These are phyloP conservation scores for Pantherophis alleghaniensis DNA, from an alignment of 2,797 vertebrate genomes.

Conservation along the genomic window DNA sequence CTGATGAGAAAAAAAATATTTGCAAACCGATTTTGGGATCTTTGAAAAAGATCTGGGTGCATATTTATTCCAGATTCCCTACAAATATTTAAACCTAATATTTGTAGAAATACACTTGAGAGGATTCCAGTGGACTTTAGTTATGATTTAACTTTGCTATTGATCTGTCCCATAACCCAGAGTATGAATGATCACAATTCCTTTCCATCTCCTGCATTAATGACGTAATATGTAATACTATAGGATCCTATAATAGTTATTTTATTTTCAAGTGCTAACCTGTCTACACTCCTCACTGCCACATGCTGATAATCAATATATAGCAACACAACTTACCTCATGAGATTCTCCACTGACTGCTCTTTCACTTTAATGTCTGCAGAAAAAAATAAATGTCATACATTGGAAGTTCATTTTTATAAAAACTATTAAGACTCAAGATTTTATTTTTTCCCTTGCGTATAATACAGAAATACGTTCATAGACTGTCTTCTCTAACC, in stretches of 20 bases:
- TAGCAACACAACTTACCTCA: slow-evolving; percentile 81
- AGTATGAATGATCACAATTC: background rate
- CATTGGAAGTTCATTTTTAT: slow-evolving; percentile 3
- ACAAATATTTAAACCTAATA: background rate
- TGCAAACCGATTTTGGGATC: background rate
- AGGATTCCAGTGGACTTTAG: background rate
- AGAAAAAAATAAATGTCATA: slow-evolving; percentile 29
- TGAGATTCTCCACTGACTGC: slow-evolving; percentile 92
- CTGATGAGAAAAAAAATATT: background rate
- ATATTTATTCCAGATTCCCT: background rate
- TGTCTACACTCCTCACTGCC: background rate
- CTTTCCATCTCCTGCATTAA: background rate
- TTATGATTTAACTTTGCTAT: background rate
- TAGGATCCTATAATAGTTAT: background rate
- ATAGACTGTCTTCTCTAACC: background rate
- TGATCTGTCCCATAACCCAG: background rate
- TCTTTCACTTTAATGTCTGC: slow-evolving; percentile 97
- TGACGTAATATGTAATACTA: background rate
- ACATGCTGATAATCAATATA: slow-evolving; percentile 11
- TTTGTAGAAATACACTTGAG: background rate
- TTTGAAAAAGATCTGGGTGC: background rate
- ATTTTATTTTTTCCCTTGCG: background rate
- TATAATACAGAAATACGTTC: background rate
- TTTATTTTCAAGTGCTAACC: background rate
- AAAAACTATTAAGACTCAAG: background rate